A percentile compares a stretch with the other conserved stretches of the same genome.
Evolutionary conservation across 2,113 vertebrate species (phyloP).

Genomic region (Asarcornis scutulata): DNA sequence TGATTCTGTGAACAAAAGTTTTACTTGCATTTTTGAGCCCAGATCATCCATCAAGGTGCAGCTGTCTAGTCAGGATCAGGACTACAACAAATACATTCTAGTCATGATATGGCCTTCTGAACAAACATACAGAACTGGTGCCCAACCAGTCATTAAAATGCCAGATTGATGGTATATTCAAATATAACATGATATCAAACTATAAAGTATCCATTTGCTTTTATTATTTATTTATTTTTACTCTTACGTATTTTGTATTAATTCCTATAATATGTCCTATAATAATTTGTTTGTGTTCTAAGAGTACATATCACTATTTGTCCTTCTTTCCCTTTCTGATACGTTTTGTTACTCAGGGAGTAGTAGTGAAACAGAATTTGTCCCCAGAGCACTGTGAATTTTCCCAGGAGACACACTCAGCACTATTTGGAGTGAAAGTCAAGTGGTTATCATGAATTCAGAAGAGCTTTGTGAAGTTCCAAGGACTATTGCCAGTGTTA

Average conservation of each 20-base stretch:
- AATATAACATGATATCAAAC: neutral
- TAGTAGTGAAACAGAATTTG: neutral
- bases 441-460: neutral
- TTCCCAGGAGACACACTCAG: neutral
- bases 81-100: neutral
- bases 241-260: neutral
- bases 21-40: neutral
- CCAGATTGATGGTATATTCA: neutral
- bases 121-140: neutral
- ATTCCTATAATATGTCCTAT: neutral
- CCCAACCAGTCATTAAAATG: accelerated
- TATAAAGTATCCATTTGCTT: neutral
- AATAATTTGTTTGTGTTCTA: neutral
- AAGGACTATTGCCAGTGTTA: neutral
- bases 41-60: neutral
- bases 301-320: neutral
- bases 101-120: neutral
- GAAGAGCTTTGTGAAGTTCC: neutral
- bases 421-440: neutral
- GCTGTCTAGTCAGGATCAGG: neutral
- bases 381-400: neutral
- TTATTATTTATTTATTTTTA: neutral
- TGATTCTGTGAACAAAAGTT: neutral
- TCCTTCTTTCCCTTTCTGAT: neutral
- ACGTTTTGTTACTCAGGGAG: neutral